Conservation (phyloP, 2,888 invertebrate species). For the Dynastes tityus region DNA sequence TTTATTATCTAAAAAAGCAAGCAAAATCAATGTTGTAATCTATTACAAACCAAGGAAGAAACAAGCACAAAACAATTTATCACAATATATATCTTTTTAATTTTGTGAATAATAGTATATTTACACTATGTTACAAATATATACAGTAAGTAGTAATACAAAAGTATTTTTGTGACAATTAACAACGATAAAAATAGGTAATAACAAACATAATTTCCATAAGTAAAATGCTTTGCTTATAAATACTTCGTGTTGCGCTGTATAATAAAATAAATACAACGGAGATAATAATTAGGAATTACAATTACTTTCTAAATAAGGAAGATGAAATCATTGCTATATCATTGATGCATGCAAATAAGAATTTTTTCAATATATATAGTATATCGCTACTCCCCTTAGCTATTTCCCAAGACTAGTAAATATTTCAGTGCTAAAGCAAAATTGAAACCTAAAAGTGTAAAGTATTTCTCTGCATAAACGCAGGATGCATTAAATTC, state of each 20-base stretch:
- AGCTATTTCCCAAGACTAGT: no score
- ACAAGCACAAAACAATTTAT: no score
- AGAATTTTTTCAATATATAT: no score
- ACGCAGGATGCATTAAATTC: no score
- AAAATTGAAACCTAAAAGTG: no score
- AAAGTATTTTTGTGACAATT: slow-evolving; percentile 29
- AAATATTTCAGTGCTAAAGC: no score
- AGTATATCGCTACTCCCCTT: no score
- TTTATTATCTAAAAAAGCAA: no score
- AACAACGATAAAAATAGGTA: slow-evolving; percentile 22
- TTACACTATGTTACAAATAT: slow-evolving; percentile 45
- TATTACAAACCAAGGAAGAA: not conserved
- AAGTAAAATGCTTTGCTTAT: slow-evolving; percentile 9
- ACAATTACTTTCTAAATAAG: not conserved
- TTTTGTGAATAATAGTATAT: slow-evolving; percentile 32
- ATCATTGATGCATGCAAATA: no score
- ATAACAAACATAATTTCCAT: slow-evolving; percentile 16
- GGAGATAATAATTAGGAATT: not conserved
- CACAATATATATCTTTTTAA: slow-evolving; percentile 19
- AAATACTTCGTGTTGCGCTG: slow-evolving; percentile 3
- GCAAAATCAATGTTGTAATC: not conserved
- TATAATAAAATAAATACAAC: slow-evolving; percentile 16
- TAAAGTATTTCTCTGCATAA: no score
- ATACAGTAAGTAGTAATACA: slow-evolving; percentile 34
- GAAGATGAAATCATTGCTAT: not conserved